Conservation (phyloP, 1,140 invertebrate genomes). For the Drosophila ambigua region DNA sequence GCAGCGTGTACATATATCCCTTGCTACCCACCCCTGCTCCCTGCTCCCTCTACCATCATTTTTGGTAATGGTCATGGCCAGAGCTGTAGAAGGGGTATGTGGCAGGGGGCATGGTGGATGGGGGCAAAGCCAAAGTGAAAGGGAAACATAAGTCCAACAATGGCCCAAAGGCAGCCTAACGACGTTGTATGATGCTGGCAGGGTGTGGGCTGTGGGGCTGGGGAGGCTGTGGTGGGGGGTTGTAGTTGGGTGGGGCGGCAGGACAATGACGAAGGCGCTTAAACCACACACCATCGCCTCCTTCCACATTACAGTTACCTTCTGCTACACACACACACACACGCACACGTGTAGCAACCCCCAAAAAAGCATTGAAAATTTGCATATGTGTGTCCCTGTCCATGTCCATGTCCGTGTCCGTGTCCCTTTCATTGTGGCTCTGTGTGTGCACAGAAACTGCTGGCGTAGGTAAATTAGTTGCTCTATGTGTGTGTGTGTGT, state of each 20-base stretch:
- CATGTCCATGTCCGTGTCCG: conserved; percentile 15
- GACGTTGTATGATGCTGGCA: conserved; percentile 30
- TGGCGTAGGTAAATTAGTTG: conserved; percentile 80
- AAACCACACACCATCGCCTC: not conserved
- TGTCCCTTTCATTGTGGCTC: conserved; percentile 8
- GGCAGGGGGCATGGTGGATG: not conserved
- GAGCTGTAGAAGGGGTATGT: not conserved
- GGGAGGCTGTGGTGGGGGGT: not conserved
- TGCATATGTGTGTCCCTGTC: conserved; percentile 63
- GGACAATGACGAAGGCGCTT: conserved; percentile 37
- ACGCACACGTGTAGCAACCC: conserved; percentile 56
- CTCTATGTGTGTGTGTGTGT: conserved; percentile 25
- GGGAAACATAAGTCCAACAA: conserved; percentile 73
- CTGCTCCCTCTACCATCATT: conserved; percentile 2
- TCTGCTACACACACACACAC: conserved; percentile 3
- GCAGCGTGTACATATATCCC: conserved; percentile 4
- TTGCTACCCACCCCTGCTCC: no score
- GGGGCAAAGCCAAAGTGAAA: conserved; percentile 53
- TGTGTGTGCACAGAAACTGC: conserved; percentile 65
- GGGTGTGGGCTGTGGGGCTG: not conserved
- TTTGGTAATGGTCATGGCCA: conserved; percentile 53
- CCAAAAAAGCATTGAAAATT: conserved; percentile 69
- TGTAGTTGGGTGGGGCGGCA: conserved; percentile 1
- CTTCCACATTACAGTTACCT: conserved; percentile 5
- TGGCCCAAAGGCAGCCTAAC: conserved; percentile 70